Percentiles rank a stretch among this genome's conserved stretches.
Conservation (phyloP, 2,888 invertebrate genomes). For the Perizoma flavofasciatum region DNA sequence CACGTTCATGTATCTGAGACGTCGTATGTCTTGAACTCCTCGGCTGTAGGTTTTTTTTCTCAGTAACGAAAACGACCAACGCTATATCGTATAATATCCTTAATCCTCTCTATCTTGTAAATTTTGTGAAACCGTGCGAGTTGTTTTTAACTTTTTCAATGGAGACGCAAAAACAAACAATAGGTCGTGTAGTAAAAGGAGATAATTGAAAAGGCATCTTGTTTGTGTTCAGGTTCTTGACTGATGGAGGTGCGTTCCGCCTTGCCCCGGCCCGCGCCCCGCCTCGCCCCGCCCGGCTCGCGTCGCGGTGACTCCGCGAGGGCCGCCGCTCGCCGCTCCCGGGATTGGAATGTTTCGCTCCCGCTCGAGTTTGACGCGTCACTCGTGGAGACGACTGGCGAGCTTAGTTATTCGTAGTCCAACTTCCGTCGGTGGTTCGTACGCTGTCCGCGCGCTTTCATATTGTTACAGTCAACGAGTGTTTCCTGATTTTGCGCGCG, state of each 20-base stretch:
- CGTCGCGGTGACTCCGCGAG: conserved; percentile 2
- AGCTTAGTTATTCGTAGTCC: conserved; percentile 9
- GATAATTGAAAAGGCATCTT: too few species aligned
- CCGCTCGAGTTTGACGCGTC: conserved; percentile 4
- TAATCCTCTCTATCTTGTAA: too few species aligned
- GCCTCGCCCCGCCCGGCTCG: conserved; percentile 1
- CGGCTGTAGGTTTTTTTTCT: too few species aligned
- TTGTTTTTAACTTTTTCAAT: too few species aligned
- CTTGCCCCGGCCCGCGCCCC: background rate
- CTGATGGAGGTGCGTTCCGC: conserved; percentile 11
- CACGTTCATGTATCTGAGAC: too few species aligned
- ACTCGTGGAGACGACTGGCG: conserved; percentile 9
- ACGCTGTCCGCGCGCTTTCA: background rate
- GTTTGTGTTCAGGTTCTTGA: conserved; percentile 21
- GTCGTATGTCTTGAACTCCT: too few species aligned
- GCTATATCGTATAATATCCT: too few species aligned
- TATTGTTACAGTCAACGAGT: background rate
- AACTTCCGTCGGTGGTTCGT: background rate
- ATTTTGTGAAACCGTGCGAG: too few species aligned
- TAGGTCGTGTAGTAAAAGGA: background rate
- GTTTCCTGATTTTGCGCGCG: background rate
- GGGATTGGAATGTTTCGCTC: background rate
- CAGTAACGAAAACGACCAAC: too few species aligned
- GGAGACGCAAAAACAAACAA: too few species aligned
- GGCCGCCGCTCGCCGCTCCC: background rate